Evolutionary conservation across 2,797 vertebrate genomes (phyloP).

Genomic region (Caiman crocodilus): DNA sequence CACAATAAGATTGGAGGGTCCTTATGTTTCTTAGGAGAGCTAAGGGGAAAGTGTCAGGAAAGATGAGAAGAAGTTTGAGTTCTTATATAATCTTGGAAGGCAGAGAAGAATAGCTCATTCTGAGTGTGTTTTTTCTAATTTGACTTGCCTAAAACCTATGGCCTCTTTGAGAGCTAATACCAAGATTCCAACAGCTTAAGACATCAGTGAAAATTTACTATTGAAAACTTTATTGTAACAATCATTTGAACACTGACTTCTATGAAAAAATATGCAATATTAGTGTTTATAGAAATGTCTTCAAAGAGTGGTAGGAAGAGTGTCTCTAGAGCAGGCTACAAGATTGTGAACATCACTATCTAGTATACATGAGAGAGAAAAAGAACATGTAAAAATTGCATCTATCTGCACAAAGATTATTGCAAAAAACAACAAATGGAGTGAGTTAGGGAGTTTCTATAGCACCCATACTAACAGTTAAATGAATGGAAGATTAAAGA

Average conservation of each 20-base stretch:
- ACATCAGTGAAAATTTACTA: not conserved
- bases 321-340: not conserved
- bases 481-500: no score
- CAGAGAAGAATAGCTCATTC: no score
- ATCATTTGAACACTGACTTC: not conserved
- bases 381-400: no score
- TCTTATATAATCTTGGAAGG: no score
- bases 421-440: no score
- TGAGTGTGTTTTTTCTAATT: not conserved
- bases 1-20: not conserved
- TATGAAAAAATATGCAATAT: not conserved
- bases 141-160: not conserved
- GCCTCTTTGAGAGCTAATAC: not conserved
- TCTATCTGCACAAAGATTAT: no score
- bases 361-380: no score
- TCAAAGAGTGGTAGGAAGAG: not conserved
- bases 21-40: not conserved
- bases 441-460: no score
- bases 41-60: not conserved
- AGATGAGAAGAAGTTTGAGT: not conserved
- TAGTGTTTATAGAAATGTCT: not conserved
- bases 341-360: not conserved
- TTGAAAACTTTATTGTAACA: not conserved
- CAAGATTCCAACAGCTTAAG: not conserved
- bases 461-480: no score